Percentiles rank a stretch among this genome's conserved stretches.
These are phyloP conservation scores for Leptopilina clavipes DNA, from an alignment of 1,140 invertebrate genomes.

Conservation along the genomic window DNA sequence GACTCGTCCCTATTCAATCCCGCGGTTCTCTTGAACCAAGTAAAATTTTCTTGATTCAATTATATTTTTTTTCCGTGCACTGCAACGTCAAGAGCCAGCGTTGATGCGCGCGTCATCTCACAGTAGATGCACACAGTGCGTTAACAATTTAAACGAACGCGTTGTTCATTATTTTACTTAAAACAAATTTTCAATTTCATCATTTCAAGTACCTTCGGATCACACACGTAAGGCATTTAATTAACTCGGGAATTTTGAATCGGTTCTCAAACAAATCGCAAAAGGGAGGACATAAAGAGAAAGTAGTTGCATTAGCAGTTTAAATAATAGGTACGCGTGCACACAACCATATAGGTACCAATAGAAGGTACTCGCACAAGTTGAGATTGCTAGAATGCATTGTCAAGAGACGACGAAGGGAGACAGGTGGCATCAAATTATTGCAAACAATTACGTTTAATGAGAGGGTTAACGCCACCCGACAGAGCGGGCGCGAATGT, in stretches of 20 bases:
- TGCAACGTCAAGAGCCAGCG: slow-evolving; percentile 64
- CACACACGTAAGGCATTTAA: background rate
- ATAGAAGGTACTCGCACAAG: slow-evolving; percentile 29
- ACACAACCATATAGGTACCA: background rate
- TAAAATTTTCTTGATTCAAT: no score
- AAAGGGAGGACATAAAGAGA: background rate
- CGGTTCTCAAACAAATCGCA: background rate
- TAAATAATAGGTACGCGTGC: background rate
- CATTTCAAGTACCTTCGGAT: no score
- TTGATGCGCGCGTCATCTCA: background rate
- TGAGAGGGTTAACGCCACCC: slow-evolving; percentile 67
- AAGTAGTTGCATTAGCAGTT: background rate
- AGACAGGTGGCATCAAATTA: slow-evolving; percentile 68
- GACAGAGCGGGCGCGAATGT: slow-evolving; percentile 54
- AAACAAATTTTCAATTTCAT: no score
- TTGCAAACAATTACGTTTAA: slow-evolving; percentile 72
- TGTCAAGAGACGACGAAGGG: slow-evolving; percentile 38
- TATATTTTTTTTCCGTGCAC: no score
- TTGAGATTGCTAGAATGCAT: slow-evolving; percentile 26
- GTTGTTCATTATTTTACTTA: no score
- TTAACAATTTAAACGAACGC: background rate
- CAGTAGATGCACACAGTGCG: background rate
- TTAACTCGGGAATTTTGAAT: slow-evolving; percentile 20
- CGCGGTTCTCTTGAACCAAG: no score
- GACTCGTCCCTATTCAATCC: no score